phyloP scores from a whole-genome alignment of 2,888 invertebrate genomes.

The Mimachlamys varia region DNA sequence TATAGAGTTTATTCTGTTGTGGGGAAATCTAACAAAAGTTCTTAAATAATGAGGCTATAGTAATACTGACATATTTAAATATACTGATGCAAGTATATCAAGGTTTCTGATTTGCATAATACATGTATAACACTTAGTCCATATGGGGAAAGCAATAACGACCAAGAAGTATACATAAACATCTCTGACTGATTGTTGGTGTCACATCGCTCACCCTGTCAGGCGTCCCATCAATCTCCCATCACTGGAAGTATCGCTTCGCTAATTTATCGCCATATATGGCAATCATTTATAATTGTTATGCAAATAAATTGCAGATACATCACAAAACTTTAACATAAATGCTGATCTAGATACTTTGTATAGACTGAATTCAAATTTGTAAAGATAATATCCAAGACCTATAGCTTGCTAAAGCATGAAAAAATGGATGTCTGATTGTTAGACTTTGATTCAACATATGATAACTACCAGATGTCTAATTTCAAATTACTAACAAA shows the following conservation, averaged over 20 bases:
- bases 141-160: neutral
- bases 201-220: neutral
- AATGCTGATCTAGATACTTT: neutral
- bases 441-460: no score
- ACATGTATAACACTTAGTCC: neutral
- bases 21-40: no score
- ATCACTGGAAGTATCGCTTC: neutral
- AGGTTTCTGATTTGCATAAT: neutral
- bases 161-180: neutral
- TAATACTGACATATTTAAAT: neutral
- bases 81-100: neutral
- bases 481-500: no score
- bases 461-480: no score
- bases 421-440: no score
- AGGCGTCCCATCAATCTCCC: neutral
- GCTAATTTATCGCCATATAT: neutral
- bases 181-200: neutral
- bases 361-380: neutral
- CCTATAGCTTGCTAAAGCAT: no score
- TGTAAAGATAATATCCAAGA: no score
- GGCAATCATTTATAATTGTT: neutral
- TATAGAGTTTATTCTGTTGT: no score
- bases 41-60: neutral
- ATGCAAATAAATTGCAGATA: neutral
- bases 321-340: neutral